Evolutionary conservation across 2,888 invertebrate genomes (phyloP).

Genomic region (Meghimatium bilineatum): DNA sequence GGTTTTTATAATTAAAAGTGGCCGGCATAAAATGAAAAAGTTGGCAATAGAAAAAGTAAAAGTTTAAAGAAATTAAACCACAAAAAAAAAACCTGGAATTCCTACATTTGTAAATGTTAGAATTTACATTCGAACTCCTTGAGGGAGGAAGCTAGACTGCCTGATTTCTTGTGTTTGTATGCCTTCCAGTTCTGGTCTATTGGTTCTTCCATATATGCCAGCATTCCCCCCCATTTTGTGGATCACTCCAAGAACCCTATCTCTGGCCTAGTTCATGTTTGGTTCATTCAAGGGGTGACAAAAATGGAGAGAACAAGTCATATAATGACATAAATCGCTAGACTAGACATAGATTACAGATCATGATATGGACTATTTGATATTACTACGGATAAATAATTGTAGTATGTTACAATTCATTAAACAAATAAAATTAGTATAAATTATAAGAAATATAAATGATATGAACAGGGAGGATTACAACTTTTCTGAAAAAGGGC

Average conservation of each 20-base stretch:
- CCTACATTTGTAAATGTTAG: not conserved
- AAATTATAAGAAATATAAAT: no score
- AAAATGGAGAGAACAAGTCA: not conserved
- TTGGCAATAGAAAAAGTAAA: not conserved
- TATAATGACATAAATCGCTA: not conserved
- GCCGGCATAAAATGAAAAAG: not conserved
- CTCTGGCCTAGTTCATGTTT: constrained; percentile 33
- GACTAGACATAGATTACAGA: not conserved
- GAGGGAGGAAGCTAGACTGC: constrained; percentile 30
- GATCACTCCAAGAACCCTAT: constrained; percentile 32
- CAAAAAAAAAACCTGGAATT: not conserved
- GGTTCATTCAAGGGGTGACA: not conserved
- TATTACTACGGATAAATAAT: no score
- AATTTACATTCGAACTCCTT: constrained; percentile 32
- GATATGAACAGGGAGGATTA: no score
- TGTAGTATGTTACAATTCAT: no score
- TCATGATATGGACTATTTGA: no score
- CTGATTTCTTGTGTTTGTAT: constrained; percentile 9
- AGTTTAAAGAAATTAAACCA: not conserved
- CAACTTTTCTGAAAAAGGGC: no score
- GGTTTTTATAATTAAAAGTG: not conserved
- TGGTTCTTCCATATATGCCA: constrained; percentile 33
- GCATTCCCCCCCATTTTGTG: constrained; percentile 47
- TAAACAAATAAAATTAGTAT: no score
- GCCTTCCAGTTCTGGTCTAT: constrained; percentile 31